These are phyloP conservation scores for Hirudo medicinalis DNA, from an alignment of 1,140 invertebrate genomes.

Conservation along the genomic window DNA sequence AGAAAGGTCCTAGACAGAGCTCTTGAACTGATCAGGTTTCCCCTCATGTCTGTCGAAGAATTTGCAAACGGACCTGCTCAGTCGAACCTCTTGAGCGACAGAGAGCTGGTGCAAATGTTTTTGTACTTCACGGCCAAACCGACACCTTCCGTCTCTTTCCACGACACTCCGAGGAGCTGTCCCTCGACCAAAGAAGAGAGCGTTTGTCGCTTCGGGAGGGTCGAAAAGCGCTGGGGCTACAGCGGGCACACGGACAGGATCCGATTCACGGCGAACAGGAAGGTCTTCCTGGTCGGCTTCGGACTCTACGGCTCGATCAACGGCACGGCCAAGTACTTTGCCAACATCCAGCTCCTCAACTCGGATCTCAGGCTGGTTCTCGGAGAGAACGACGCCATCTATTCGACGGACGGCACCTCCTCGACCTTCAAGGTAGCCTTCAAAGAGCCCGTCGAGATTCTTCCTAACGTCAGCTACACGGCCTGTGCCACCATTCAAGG, in stretches of 20 bases:
- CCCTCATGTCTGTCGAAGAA: slow-evolving; percentile 72
- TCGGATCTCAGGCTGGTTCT: slow-evolving; percentile 60
- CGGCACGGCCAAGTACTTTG: slow-evolving; percentile 65
- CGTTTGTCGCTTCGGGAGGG: slow-evolving; percentile 65
- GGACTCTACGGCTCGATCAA: slow-evolving; percentile 75
- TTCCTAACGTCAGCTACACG: slow-evolving; percentile 65
- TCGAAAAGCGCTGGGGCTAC: slow-evolving; percentile 72
- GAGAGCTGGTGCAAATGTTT: slow-evolving; percentile 63
- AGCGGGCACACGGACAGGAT: slow-evolving; percentile 68
- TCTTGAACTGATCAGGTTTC: slow-evolving; percentile 63
- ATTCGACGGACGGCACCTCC: slow-evolving; percentile 65
- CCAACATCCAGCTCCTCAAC: slow-evolving; percentile 56
- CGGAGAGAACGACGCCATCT: slow-evolving; percentile 61
- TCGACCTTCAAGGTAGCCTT: slow-evolving; percentile 75
- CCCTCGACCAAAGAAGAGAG: slow-evolving; percentile 70
- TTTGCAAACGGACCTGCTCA: slow-evolving; percentile 65
- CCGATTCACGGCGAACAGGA: slow-evolving; percentile 66
- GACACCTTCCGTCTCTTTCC: slow-evolving; percentile 49
- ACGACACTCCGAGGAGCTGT: slow-evolving; percentile 61
- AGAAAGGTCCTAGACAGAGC: slow-evolving; percentile 54
- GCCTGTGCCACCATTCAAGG: slow-evolving; percentile 67
- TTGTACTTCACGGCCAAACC: slow-evolving; percentile 68
- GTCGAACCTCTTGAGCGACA: slow-evolving; percentile 56
- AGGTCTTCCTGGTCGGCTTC: slow-evolving; percentile 73
- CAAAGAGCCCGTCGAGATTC: slow-evolving; percentile 70